Evolutionary conservation across 2,888 invertebrate genomes (phyloP), one percentile per base, ranked within the genome.

Genomic region (Clepsis dumicolana): DNA sequence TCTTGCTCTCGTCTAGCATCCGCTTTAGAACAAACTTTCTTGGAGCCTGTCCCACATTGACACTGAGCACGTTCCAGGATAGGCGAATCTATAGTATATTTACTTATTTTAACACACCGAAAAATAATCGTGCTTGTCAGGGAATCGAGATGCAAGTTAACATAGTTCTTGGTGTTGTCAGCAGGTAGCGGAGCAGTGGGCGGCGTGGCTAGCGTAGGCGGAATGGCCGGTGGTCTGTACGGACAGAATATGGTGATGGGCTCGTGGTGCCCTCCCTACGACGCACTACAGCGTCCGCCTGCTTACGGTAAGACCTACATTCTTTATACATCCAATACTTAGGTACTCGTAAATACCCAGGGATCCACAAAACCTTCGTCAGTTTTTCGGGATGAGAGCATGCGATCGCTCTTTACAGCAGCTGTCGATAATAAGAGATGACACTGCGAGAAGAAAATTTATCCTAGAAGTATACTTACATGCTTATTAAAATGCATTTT

Each of bases 251-350:
- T 96, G 85, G 96, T 97, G 81, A 96, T 96, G 96, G 94, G 94
- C 63, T 95, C 96, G 57, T 97, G 97, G 95, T 94, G 97, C 76
- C 89, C 93, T 72, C 94, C 95, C 72, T 97, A 97, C 92, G 97
- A 97, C 83, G 96, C 96, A n/a, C 96, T 97, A 84, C 97, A 97
- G 85, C 94, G 97, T 62, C 96, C 97, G 21, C 96, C 97, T 1
- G 96, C 97, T 0, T 97, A 97, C 83, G 97, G 97, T 96, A 83
- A 86, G 21, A 21, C 12, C 8, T 21, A 1, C 3, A 10, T 21
- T 18, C 0, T 16, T 44, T 44, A 12, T 14, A 35, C 10, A 35
- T 8, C 12, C 3, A 16, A 16, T 35, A 35, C 1, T 35, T 10
- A 35, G 12, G 1, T 12, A 35, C 12, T 35, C 35, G 35, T 10